A percentile compares a stretch with the other conserved stretches of the same genome.
These are phyloP conservation scores for Andrena hattorfiana DNA, from an alignment of 2,888 invertebrate genomes.

Conservation along the genomic window DNA sequence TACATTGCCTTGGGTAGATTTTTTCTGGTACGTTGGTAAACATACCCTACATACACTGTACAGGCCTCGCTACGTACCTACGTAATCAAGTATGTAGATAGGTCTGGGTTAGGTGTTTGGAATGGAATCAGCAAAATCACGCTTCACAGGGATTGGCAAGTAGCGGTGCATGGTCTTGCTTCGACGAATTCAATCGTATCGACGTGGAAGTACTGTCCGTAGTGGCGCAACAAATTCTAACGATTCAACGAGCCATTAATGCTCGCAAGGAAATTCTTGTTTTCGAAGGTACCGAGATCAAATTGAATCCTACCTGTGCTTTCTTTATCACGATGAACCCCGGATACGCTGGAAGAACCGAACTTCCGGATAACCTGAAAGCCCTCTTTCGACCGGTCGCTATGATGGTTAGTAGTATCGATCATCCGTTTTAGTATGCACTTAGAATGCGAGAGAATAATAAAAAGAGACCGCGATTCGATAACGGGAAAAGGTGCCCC, in stretches of 20 bases:
- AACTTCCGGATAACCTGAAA: conserved; percentile 88
- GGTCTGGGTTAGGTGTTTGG: too few relatives aligned
- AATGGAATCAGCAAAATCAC: background rate
- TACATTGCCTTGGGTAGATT: conserved; percentile 89
- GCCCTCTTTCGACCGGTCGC: conserved; percentile 88
- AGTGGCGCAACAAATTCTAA: conserved; percentile 88
- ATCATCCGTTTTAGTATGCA: too few relatives aligned
- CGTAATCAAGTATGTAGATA: too few relatives aligned
- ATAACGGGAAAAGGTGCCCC: too few relatives aligned
- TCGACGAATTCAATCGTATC: conserved; percentile 88
- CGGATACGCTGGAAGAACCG: conserved; percentile 87
- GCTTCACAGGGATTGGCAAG: conserved; percentile 85
- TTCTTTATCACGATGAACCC: conserved; percentile 89
- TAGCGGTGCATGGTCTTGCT: conserved; percentile 88
- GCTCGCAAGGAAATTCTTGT: conserved; percentile 84
- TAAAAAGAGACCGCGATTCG: too few relatives aligned
- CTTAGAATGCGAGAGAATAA: too few relatives aligned
- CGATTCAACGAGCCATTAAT: conserved; percentile 87
- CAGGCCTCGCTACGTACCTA: background rate
- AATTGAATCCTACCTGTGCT: conserved; percentile 87
- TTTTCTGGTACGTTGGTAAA: conserved; percentile 83
- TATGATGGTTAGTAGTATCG: conserved; percentile 86
- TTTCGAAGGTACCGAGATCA: conserved; percentile 87
- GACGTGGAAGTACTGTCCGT: conserved; percentile 88
- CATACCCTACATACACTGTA: too few relatives aligned